These are phyloP conservation scores for Perca fluviatilis DNA, from an alignment of 2,113 vertebrate genomes.

Conservation along the genomic window DNA sequence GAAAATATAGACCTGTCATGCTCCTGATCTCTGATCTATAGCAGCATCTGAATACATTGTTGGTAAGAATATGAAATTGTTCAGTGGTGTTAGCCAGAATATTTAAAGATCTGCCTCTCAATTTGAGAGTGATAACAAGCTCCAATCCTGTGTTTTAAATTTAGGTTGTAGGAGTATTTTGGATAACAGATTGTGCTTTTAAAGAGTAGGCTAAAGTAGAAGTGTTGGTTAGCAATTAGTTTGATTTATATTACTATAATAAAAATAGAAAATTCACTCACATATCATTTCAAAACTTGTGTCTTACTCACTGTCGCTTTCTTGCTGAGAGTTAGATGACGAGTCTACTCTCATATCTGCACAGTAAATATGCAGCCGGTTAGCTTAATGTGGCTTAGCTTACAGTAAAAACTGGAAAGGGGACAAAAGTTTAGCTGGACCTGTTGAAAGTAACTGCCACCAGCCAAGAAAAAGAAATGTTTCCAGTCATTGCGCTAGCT, in stretches of 20 bases:
- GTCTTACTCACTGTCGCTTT: background rate
- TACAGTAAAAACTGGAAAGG: background rate
- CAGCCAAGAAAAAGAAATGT: background rate
- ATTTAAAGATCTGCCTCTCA: background rate
- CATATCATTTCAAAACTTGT: background rate
- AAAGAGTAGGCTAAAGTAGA: constrained; percentile 1
- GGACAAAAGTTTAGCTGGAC: background rate
- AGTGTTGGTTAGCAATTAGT: background rate
- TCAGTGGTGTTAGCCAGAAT: background rate
- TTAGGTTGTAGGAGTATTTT: background rate
- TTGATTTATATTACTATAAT: background rate
- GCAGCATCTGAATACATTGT: background rate
- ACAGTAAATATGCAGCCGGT: background rate
- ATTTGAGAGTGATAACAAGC: background rate
- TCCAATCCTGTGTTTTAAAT: background rate
- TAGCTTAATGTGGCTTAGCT: background rate
- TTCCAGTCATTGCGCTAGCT: background rate
- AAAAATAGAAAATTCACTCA: background rate
- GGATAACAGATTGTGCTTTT: background rate
- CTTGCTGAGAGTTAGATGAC: background rate
- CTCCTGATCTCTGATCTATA: no score
- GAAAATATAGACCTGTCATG: background rate
- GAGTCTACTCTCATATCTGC: background rate
- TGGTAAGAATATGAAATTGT: background rate
- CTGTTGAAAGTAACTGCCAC: background rate